phyloP scores from a whole-genome alignment of 2,113 vertebrate species.

The Motacilla alba region DNA sequence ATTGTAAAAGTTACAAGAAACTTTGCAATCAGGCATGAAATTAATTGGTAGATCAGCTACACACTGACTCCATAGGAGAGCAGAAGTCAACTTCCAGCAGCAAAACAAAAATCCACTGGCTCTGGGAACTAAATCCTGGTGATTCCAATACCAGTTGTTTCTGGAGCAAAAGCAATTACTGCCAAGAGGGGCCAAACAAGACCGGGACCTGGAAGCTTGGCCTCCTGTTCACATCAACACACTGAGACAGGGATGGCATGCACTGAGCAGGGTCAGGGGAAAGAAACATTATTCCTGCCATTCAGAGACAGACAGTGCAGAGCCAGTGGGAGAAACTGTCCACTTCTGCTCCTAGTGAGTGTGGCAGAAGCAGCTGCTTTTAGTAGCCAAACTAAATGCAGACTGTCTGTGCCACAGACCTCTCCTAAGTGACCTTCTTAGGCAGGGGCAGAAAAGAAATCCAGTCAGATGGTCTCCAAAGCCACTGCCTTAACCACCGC shows the following conservation, averaged over 20 bases:
- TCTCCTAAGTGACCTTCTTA: neutral
- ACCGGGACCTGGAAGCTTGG: accelerated
- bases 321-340: neutral
- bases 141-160: neutral
- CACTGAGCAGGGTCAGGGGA: neutral
- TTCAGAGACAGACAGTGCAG: neutral
- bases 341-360: neutral
- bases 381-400: neutral
- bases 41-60: neutral
- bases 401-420: neutral
- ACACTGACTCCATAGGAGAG: neutral
- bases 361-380: neutral
- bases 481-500: neutral
- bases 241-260: neutral
- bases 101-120: neutral
- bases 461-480: slow-evolving; percentile 5
- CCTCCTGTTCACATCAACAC: neutral
- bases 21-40: neutral
- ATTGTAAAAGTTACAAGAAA: neutral
- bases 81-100: neutral
- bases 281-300: neutral
- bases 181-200: neutral
- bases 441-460: neutral
- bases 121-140: neutral
- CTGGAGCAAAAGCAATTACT: neutral